These are phyloP conservation scores for Scomber japonicus DNA, from an alignment of 2,113 vertebrate genomes.

Conservation along the genomic window DNA sequence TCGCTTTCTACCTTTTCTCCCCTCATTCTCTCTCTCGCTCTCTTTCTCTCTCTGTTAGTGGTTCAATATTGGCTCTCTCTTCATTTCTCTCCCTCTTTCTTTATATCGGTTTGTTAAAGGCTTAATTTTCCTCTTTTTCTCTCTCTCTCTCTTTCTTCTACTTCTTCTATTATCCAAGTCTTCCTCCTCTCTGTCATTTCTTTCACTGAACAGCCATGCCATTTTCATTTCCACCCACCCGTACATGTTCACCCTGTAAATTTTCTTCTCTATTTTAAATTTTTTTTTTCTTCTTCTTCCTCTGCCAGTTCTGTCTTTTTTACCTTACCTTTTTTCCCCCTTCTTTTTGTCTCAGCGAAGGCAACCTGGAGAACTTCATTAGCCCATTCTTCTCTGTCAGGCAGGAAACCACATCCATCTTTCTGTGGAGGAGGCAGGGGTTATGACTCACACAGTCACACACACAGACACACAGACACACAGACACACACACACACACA, in stretches of 20 bases:
- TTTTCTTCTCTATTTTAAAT: slow-evolving; percentile 33
- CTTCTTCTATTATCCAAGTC: slow-evolving; percentile 8
- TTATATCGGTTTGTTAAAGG: slow-evolving; percentile 18
- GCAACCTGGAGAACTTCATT: slow-evolving; percentile 76
- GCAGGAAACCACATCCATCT: slow-evolving; percentile 78
- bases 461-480: slow-evolving; percentile 30
- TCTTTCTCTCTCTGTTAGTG: not conserved
- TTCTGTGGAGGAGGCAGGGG: slow-evolving; percentile 58
- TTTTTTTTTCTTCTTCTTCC: slow-evolving; percentile 17
- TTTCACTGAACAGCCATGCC: slow-evolving; percentile 62
- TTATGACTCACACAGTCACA: slow-evolving; percentile 66
- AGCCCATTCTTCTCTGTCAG: slow-evolving; percentile 72
- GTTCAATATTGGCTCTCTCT: slow-evolving; percentile 1
- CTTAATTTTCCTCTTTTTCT: slow-evolving; percentile 13
- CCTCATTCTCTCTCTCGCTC: slow-evolving; percentile 9
- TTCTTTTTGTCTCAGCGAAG: slow-evolving; percentile 44
- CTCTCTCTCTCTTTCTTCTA: not conserved
- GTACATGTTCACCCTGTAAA: slow-evolving; percentile 11
- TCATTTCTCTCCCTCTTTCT: slow-evolving; percentile 7
- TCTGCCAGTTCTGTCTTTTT: too few species aligned
- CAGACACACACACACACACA: slow-evolving; percentile 31
- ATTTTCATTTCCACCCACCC: slow-evolving; percentile 69
- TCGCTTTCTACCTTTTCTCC: slow-evolving; percentile 26
- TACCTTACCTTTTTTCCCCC: slow-evolving; percentile 21
- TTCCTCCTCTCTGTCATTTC: slow-evolving; percentile 65